A percentile compares a stretch with the other conserved stretches of the same genome.
Conservation (phyloP, 1,140 invertebrate species). For the Magallana ariakensis region DNA sequence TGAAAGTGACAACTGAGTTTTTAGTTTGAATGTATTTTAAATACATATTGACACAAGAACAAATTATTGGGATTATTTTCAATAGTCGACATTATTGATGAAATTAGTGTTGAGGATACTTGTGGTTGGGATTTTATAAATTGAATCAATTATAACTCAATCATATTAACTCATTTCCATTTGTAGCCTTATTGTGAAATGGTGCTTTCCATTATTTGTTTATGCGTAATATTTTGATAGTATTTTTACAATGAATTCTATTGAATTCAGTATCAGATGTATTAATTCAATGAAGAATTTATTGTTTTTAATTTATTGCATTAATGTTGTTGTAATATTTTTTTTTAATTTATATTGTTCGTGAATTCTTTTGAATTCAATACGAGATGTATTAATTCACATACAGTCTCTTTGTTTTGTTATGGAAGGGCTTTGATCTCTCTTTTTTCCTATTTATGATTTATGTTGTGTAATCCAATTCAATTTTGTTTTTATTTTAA, state of each 20-base stretch:
- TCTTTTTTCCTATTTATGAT: no score
- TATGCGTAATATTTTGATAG: slow-evolving; percentile 14
- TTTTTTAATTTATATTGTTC: neutral
- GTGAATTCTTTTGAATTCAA: slow-evolving; percentile 5
- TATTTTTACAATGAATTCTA: slow-evolving; percentile 33
- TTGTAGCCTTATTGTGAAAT: neutral
- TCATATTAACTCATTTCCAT: neutral
- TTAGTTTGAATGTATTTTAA: no score
- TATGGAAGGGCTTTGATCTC: no score
- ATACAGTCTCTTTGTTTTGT: neutral
- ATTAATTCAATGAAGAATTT: slow-evolving; percentile 37
- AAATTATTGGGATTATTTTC: no score
- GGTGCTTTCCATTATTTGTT: neutral
- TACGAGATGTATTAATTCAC: slow-evolving; percentile 3
- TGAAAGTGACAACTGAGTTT: no score
- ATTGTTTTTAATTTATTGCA: slow-evolving; percentile 21
- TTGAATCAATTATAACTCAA: no score
- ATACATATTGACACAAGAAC: no score
- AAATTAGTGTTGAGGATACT: no score
- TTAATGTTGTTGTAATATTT: neutral
- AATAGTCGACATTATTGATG: no score
- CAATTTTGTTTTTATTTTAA: no score
- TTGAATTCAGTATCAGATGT: slow-evolving; percentile 34
- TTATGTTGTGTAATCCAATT: no score
- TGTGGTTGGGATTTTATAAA: no score